These are phyloP conservation scores for Epinephelus awoara DNA, from an alignment of 2,797 vertebrate species.

Conservation along the genomic window DNA sequence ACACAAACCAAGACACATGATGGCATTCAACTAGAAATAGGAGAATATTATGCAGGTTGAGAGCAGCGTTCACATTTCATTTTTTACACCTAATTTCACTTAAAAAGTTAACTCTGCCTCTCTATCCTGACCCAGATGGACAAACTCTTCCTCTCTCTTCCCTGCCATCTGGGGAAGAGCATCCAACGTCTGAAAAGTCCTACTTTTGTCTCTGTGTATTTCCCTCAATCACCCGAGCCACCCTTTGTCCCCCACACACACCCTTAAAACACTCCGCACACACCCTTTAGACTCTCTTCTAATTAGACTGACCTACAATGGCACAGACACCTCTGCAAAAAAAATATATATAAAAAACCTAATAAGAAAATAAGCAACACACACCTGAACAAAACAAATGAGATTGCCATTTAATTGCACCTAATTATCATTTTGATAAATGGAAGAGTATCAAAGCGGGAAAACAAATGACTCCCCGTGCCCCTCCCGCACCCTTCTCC, in stretches of 20 bases:
- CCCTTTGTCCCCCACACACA: constrained; percentile 10
- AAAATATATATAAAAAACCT: constrained; percentile 38
- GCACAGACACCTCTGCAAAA: constrained; percentile 76
- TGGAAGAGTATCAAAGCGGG: constrained; percentile 85
- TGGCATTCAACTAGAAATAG: constrained; percentile 34
- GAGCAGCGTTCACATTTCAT: constrained; percentile 34
- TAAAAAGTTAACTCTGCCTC: constrained; percentile 43
- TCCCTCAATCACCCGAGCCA: constrained; percentile 69
- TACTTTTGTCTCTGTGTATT: constrained; percentile 60
- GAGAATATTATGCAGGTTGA: constrained; percentile 47
- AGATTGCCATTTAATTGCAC: constrained; percentile 89
- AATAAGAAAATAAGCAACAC: constrained; percentile 72
- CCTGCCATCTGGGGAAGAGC: constrained; percentile 59
- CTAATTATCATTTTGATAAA: constrained; percentile 92
- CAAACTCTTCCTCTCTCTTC: constrained; percentile 24
- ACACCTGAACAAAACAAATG: constrained; percentile 89
- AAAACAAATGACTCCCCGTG: constrained; percentile 84
- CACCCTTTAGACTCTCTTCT: constrained; percentile 63
- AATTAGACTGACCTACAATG: constrained; percentile 83
- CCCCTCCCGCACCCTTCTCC: constrained; percentile 81
- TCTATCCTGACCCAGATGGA: constrained; percentile 64
- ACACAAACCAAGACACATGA: constrained; percentile 54
- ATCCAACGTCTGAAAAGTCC: constrained; percentile 53
- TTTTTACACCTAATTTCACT: constrained; percentile 46
- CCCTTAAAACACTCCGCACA: constrained; percentile 24